Evolutionary conservation across 2,888 invertebrate genomes (phyloP), one percentile per base, ranked within the genome.

Genomic region (Liodrosophila aerea): DNA sequence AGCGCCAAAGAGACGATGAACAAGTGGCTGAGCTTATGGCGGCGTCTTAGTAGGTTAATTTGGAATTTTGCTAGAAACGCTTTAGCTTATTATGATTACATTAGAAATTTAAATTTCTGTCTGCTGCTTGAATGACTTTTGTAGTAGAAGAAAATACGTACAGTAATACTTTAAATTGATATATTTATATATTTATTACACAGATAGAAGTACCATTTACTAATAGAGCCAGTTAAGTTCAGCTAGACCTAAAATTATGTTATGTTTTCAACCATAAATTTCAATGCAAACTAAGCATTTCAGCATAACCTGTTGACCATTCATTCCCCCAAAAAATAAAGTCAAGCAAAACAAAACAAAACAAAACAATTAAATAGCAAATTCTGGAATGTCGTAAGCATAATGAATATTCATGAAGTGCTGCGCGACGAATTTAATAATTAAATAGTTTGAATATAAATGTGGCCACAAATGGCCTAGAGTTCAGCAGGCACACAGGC

Each of bases 371-470:
- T 77, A 75, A 75, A 77, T 61, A 64, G 31, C 57, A 75, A 59
- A 81, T 66, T 77, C 80, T 75, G 45, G 62, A 84, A 73, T 73
- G 82, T 81, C 82, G 70, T 64, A 52, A 68, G 51, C 33, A 41
- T 66, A 65, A 81, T 81, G 85, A 84, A 84, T 81, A 81, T 81
- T 81, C 75, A 81, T 75, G 67, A 74, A 68, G 45, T 47, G 43
- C 53, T 52, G 56, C 60, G 62, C 76, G 61, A 34, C 51, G 68
- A 68, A 60, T 69, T 81, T 64, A 81, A 81, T 81, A 75, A 77
- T 84, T 81, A 62, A 81, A 73, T 67, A 77, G 77, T 68, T 65
- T 67, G 76, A 71, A 73, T 80, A 80, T 65, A 81, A 76, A 76
- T 73, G 68, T 41, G 60, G 39, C 67, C 70, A 44, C 61, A 69